These are phyloP conservation scores for Pelusios castaneus DNA, from an alignment of 2,113 vertebrate species.

Conservation along the genomic window DNA sequence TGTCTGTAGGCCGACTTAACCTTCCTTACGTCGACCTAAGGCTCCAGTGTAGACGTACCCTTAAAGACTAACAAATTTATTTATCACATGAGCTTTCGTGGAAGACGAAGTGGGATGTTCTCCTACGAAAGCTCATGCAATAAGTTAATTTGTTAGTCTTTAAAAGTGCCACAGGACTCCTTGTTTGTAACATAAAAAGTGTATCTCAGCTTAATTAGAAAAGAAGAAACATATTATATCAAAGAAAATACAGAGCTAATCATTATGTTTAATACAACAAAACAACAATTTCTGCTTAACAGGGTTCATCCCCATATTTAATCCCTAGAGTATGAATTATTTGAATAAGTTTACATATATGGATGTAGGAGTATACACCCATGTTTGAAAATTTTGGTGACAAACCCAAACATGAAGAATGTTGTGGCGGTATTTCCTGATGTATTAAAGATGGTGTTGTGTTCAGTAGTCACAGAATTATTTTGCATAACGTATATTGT, in stretches of 20 bases:
- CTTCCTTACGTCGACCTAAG: no score
- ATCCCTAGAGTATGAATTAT: slow-evolving; percentile 37
- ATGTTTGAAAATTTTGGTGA: neutral
- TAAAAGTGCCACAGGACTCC: no score
- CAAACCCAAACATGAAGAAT: neutral
- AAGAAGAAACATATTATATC: neutral
- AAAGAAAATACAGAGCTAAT: neutral
- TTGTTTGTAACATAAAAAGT: neutral
- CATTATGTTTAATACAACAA: slow-evolving; percentile 6
- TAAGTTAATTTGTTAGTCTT: no score
- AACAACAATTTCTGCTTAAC: neutral
- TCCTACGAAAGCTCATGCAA: no score
- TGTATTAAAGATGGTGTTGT: neutral
- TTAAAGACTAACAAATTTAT: no score
- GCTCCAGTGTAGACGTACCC: no score
- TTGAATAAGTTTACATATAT: neutral
- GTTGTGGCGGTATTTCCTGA: neutral
- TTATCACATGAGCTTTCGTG: no score
- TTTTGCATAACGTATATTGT: slow-evolving; percentile 34
- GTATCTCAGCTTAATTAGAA: slow-evolving; percentile 47
- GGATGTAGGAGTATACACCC: neutral
- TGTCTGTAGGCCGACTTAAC: no score
- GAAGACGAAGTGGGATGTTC: no score
- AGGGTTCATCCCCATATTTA: neutral
- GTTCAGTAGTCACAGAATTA: neutral